Base-by-base conservation (phyloP, 2,113 vertebrate genomes). In the Cinclus cinclus region DNA sequence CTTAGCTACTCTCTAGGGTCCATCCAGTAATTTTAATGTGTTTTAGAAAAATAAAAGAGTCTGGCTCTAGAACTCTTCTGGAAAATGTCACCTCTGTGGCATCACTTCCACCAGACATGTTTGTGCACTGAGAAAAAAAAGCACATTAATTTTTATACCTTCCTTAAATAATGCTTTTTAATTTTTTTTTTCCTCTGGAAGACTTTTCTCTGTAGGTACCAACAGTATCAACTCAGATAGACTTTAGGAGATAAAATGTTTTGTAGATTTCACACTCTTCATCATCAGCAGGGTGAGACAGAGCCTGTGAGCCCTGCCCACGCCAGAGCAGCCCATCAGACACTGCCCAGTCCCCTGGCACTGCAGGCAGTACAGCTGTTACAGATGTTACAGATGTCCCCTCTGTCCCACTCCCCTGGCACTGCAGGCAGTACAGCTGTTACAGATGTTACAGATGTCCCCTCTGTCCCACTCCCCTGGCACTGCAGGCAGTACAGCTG, bases 291-390 rank as follows among this genome's bases (percentile, higher is more conserved):
- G 69, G 11, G 20, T 15, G 60, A 78, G 41, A 42, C 73, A 55
- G 64, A 49, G 23, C 47, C 87, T 1, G 0, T 25, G 76, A 68
- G 41, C 37, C 33, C 13, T 62, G 18, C 22, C 35, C 3, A 0
- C 47, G 41, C 52, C 52, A 8, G 42, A 2, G 39, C 60, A 89
- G 77, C 33, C 39, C 56, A 59, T 39, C 41, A 89, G 50, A 63
- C 11, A 7, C 12, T 81, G 25, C 73, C 71, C 58, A 75, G 56
- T 56, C 21, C 1, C 7, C 33, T 39, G 74, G 84, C 77, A 12
- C 73, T 67, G 73, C 56, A 30, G 67, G 64, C 22, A 47, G n/a
- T n/a, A n/a, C n/a, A n/a, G n/a, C n/a, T n/a, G 46, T 22, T 11
- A 22, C 46, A 47, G 46, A 47, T 47, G 46, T 47, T 21, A 11